Evolutionary conservation across 1,140 invertebrate species (phyloP).

Genomic region (Anadara kagoshimensis): DNA sequence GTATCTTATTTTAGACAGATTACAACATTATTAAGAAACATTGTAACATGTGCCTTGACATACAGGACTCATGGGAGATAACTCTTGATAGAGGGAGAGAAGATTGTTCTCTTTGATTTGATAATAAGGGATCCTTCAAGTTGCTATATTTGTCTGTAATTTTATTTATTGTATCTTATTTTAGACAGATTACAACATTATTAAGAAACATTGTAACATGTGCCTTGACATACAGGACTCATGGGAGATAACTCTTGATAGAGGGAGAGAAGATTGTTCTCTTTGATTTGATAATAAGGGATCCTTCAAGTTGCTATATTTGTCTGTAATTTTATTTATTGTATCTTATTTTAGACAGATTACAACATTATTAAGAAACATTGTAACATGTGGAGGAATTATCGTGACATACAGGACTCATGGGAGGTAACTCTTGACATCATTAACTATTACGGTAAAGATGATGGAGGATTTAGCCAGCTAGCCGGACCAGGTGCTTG

Average conservation of each 20-base stretch:
- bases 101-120: too few species aligned
- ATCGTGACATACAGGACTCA: slow-evolving; percentile 94
- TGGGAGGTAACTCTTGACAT: slow-evolving; percentile 93
- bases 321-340: background rate
- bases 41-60: slow-evolving; percentile 97
- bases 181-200: slow-evolving; percentile 90
- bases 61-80: slow-evolving; percentile 94
- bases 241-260: slow-evolving; percentile 86
- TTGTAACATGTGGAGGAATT: slow-evolving; percentile 98
- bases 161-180: slow-evolving; percentile 62
- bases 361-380: slow-evolving; percentile 88
- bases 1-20: slow-evolving; percentile 83
- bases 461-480: slow-evolving; percentile 91
- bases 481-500: slow-evolving; percentile 96
- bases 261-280: too few species aligned
- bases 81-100: slow-evolving; percentile 74
- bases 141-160: too few species aligned
- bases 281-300: too few species aligned
- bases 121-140: too few species aligned
- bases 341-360: slow-evolving; percentile 83
- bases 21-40: slow-evolving; percentile 88
- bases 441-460: slow-evolving; percentile 96
- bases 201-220: slow-evolving; percentile 92
- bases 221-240: slow-evolving; percentile 97
- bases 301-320: too few species aligned